Evolutionary conservation across 2,888 invertebrate species (phyloP).

Genomic region (Hylaea fasciaria): DNA sequence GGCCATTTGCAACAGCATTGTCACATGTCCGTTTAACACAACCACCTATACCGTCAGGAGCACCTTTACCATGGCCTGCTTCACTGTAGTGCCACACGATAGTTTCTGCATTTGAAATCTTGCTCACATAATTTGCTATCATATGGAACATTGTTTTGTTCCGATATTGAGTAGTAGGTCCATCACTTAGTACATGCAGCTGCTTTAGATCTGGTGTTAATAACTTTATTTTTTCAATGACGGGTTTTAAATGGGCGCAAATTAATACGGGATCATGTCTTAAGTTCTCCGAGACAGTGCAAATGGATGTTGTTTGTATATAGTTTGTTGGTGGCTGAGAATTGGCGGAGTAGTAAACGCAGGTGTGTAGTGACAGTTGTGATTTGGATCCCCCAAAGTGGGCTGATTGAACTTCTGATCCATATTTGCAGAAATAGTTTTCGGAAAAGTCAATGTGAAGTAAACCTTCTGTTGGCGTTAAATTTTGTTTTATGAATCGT

Average conservation of each 20-base stretch:
- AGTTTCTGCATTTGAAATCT: neutral
- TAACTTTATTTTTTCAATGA: constrained; percentile 19
- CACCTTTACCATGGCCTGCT: constrained; percentile 6
- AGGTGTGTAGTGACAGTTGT: neutral
- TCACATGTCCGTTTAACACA: constrained; percentile 25
- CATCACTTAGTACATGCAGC: constrained; percentile 35
- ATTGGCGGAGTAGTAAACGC: neutral
- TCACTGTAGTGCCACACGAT: constrained; percentile 17
- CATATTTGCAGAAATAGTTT: constrained; percentile 39
- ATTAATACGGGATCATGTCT: constrained; percentile 40
- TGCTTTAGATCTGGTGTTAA: constrained; percentile 9
- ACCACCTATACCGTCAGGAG: constrained; percentile 35
- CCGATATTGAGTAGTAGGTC: constrained; percentile 31
- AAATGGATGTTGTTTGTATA: constrained; percentile 20
- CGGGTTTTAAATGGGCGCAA: constrained; percentile 36
- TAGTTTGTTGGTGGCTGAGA: neutral
- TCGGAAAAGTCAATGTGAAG: constrained; percentile 40
- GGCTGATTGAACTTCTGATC: constrained; percentile 35
- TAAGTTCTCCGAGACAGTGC: constrained; percentile 37
- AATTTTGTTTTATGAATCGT: neutral
- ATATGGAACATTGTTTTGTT: constrained; percentile 33
- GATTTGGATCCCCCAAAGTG: constrained; percentile 34
- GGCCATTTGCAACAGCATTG: constrained; percentile 9
- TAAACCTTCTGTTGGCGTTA: constrained; percentile 21
- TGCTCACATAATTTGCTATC: constrained; percentile 12